phyloP scores from a whole-genome alignment of 35 echinoderm and acorn worm species.

The Chiridota heheva region DNA sequence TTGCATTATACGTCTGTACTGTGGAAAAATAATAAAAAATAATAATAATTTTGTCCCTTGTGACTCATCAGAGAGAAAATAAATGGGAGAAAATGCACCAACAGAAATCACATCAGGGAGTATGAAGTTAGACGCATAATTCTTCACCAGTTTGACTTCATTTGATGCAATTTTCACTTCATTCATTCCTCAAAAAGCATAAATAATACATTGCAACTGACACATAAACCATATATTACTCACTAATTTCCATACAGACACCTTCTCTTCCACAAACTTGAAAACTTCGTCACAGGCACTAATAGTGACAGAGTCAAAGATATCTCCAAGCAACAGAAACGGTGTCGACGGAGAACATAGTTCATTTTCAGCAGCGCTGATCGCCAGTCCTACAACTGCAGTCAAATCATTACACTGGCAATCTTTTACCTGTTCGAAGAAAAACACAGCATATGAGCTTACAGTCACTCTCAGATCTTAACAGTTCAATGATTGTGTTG shows the following conservation, averaged over 20 bases:
- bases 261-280: constrained; percentile 91
- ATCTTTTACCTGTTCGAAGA: constrained; percentile 18
- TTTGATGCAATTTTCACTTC: too few relatives aligned
- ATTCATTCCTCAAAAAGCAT: too few relatives aligned
- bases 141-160: too few relatives aligned
- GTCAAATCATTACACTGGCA: constrained; percentile 41
- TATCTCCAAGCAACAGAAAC: constrained; percentile 78
- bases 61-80: too few relatives aligned
- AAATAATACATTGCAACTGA: too few relatives aligned
- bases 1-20: too few relatives aligned
- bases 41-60: too few relatives aligned
- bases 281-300: constrained; percentile 83
- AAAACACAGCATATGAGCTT: background rate
- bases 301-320: constrained; percentile 90
- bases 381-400: constrained; percentile 64
- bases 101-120: too few relatives aligned
- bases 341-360: constrained; percentile 79
- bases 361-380: constrained; percentile 55
- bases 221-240: too few relatives aligned
- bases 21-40: too few relatives aligned
- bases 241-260: constrained; percentile 81
- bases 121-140: too few relatives aligned
- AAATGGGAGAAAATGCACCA: too few relatives aligned
- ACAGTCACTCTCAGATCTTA: background rate
- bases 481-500: background rate